phyloP scores from a whole-genome alignment of 2,797 vertebrate species.

The Taenioides sp. region DNA sequence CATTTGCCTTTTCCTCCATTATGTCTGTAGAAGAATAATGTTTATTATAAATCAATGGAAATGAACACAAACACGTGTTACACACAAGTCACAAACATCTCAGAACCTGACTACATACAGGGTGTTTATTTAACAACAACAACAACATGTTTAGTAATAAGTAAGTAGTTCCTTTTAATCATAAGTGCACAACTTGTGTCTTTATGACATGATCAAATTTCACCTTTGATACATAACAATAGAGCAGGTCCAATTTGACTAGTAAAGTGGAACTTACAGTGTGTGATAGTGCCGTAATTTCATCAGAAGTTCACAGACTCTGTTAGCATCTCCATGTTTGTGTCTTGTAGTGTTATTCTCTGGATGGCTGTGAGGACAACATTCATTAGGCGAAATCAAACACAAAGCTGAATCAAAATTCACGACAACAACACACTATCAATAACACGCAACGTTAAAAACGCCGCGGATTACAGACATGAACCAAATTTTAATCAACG shows the following conservation, averaged over 20 bases:
- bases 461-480: background rate
- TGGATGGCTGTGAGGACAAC: slow-evolving; percentile 27
- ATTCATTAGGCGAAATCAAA: background rate
- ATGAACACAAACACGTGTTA: no score
- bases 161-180: no score
- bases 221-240: background rate
- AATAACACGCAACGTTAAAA: slow-evolving; percentile 2
- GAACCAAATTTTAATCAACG: background rate
- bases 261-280: slow-evolving; percentile 51
- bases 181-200: no score
- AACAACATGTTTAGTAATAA: background rate
- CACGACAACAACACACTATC: background rate
- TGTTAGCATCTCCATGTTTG: slow-evolving; percentile 49
- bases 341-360: slow-evolving; percentile 13
- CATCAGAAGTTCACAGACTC: slow-evolving; percentile 69
- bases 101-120: background rate
- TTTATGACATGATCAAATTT: no score
- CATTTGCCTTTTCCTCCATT: slow-evolving; percentile 97
- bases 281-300: slow-evolving; percentile 61
- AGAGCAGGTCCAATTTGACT: background rate
- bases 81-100: no score
- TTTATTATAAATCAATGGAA: background rate
- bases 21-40: slow-evolving; percentile 66
- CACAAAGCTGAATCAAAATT: background rate
- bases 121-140: background rate